phyloP scores from a whole-genome alignment of 1,140 invertebrate species.

The Stratiolaelaps scimitus region DNA sequence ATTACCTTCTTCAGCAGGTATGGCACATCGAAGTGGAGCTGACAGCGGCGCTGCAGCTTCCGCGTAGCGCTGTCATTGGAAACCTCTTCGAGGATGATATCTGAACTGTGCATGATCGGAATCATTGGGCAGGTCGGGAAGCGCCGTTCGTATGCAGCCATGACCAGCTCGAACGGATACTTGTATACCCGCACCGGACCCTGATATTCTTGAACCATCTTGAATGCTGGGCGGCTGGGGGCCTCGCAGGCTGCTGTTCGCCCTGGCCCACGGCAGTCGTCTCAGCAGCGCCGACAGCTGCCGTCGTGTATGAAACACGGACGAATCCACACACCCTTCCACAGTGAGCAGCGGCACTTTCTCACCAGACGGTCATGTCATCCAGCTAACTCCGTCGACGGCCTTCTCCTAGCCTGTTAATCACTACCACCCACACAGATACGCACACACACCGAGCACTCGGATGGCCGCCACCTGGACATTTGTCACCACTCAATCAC shows the following conservation, averaged over 20 bases:
- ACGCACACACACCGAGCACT: too few relatives aligned
- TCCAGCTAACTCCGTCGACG: too few relatives aligned
- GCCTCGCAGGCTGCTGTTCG: not conserved
- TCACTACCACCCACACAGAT: too few relatives aligned
- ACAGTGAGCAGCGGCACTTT: too few relatives aligned
- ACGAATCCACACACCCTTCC: too few relatives aligned
- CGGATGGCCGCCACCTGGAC: too few relatives aligned
- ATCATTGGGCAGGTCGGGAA: conserved; percentile 91
- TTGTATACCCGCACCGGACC: conserved; percentile 91
- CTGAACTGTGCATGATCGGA: conserved; percentile 81
- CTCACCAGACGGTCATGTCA: too few relatives aligned
- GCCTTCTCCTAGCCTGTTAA: too few relatives aligned
- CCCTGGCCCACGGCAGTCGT: not conserved
- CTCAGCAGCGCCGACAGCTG: too few relatives aligned
- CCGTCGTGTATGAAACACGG: too few relatives aligned
- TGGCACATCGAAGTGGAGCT: conserved; percentile 83
- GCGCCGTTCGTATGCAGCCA: conserved; percentile 83
- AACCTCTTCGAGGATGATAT: conserved; percentile 62
- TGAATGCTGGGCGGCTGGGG: conserved; percentile 32
- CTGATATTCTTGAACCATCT: conserved; percentile 92
- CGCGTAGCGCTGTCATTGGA: conserved; percentile 63
- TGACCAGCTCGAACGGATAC: conserved; percentile 87
- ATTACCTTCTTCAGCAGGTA: conserved; percentile 92
- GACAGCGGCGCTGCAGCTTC: conserved; percentile 74
- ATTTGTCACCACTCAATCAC: not conserved